Evolutionary conservation across 2,113 vertebrate species (phyloP).

Genomic region (Barbus barbus): DNA sequence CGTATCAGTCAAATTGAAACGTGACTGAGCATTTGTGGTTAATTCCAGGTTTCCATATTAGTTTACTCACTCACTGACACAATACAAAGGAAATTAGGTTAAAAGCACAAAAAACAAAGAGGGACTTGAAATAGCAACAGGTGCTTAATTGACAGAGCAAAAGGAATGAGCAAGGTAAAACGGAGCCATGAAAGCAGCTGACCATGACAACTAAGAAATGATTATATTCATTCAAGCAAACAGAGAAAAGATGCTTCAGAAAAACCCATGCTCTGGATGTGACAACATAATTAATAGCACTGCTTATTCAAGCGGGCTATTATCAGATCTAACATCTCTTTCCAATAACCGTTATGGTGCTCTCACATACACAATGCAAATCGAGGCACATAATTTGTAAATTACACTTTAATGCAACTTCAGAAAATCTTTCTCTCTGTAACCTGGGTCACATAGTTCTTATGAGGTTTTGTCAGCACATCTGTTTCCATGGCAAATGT

Average conservation of each 20-base stretch:
- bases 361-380: conserved; percentile 22
- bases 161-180: not conserved
- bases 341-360: conserved; percentile 28
- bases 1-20: conserved; percentile 14
- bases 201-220: conserved; percentile 31
- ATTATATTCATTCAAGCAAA: conserved; percentile 31
- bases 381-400: conserved; percentile 20
- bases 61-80: conserved; percentile 3
- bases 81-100: conserved; percentile 9
- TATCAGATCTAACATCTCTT: conserved; percentile 22
- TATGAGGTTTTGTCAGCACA: conserved; percentile 21
- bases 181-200: not conserved
- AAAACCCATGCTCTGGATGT: conserved; percentile 18
- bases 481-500: conserved; percentile 37
- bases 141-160: conserved; percentile 1
- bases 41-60: not conserved
- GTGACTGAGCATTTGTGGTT: conserved; percentile 3
- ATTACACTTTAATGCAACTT: conserved; percentile 31
- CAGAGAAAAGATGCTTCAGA: conserved; percentile 8
- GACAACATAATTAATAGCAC: conserved; percentile 27
- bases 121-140: not conserved
- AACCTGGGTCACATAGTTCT: conserved; percentile 7
- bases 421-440: not conserved
- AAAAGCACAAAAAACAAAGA: not conserved
- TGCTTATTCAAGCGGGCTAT: conserved; percentile 10